A percentile compares a stretch with the other conserved stretches of the same genome.
Evolutionary conservation across 2,113 vertebrate species (phyloP).

Genomic region (Antechinus stuartii): DNA sequence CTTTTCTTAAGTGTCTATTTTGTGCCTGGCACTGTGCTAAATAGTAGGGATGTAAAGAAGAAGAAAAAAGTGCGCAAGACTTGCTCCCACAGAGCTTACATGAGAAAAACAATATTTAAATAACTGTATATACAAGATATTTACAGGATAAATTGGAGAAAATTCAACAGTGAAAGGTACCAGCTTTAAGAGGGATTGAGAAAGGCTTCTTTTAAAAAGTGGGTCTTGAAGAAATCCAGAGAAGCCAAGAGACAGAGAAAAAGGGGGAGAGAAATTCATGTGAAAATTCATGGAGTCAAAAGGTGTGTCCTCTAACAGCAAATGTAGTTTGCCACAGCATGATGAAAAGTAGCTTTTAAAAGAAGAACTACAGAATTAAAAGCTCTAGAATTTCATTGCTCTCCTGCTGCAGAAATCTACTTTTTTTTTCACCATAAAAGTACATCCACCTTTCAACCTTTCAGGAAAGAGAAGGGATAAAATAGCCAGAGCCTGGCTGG

Average conservation of each 20-base stretch:
- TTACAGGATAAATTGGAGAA: neutral
- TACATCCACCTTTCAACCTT: constrained; percentile 1
- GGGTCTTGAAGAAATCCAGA: neutral
- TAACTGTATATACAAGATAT: neutral
- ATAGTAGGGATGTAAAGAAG: neutral
- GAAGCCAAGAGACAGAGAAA: neutral
- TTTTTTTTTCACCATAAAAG: constrained; percentile 5
- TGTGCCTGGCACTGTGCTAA: neutral
- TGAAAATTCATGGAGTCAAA: neutral
- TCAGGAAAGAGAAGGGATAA: neutral
- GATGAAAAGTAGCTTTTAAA: neutral
- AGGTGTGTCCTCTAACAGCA: neutral
- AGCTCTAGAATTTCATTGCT: neutral
- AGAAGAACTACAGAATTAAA: constrained; percentile 17
- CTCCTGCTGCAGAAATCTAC: neutral
- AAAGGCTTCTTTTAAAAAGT: neutral
- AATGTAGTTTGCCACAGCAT: neutral
- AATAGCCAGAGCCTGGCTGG: neutral
- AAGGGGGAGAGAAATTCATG: neutral
- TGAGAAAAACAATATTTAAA: neutral
- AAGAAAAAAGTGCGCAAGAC: neutral
- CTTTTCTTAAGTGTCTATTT: neutral
- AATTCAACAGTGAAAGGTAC: neutral
- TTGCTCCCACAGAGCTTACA: neutral
- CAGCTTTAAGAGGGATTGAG: neutral